Conservation (phyloP, 2,888 invertebrate species). For the Patella ulyssiponensis region DNA sequence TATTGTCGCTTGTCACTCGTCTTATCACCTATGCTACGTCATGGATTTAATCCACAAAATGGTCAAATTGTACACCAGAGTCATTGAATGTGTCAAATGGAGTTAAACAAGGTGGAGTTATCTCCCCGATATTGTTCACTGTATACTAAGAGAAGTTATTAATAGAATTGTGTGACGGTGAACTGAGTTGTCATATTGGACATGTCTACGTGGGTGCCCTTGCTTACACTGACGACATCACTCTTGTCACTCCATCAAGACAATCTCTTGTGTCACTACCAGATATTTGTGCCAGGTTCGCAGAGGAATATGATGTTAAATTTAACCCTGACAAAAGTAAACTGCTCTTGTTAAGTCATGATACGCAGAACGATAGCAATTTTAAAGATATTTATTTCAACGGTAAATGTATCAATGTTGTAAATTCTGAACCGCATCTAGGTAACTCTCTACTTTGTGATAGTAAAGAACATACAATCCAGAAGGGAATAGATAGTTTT, state of each 20-base stretch:
- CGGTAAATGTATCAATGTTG: neutral
- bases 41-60: neutral
- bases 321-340: no score
- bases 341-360: neutral
- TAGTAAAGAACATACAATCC: no score
- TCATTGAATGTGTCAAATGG: slow-evolving; percentile 20
- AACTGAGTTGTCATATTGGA: neutral
- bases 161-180: slow-evolving; percentile 13
- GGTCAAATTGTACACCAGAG: neutral
- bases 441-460: no score
- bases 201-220: slow-evolving; percentile 18
- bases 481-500: no score
- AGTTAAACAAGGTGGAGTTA: slow-evolving; percentile 21
- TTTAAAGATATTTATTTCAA: neutral
- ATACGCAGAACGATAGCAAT: neutral
- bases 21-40: neutral
- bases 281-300: neutral
- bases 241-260: neutral
- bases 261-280: neutral
- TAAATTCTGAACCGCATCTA: no score
- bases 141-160: slow-evolving; percentile 18
- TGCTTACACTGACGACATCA: slow-evolving; percentile 32
- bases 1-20: neutral
- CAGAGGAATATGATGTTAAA: neutral
- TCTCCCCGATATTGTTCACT: slow-evolving; percentile 22